Evolutionary conservation across 1,140 invertebrate genomes (phyloP), one percentile per base, ranked within the genome.

Genomic region (Lordiphosa stackelbergi): DNA sequence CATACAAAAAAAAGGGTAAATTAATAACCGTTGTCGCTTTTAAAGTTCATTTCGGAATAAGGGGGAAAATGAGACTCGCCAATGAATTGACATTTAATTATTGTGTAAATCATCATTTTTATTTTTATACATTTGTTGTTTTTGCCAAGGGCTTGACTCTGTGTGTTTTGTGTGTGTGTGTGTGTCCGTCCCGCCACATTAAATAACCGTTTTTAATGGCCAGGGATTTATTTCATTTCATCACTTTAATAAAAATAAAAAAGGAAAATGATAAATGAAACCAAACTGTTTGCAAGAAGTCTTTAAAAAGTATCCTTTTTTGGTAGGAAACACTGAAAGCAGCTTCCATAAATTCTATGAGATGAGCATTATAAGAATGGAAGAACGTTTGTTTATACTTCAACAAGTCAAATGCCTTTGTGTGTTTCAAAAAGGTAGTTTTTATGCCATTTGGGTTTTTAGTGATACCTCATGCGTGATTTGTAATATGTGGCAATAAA

Each of bases 41-140:
- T 66, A 64, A 70, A 66, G 70, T 79, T 73, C 56, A 53, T 58
- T 61, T 37, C 45, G 42, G 47, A 60, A 36, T 69, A 40, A 56
- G 31, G 24, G 36, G 64, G 28, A 31, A 28, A 31, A 31, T 31
- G 28, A 24, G 52, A 58, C 31, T 34, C 57, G 13, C 48, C 54
- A 55, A 78, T 69, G 63, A 83, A 81, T 83, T 83, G 77, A 75
- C 79, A 81, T 81, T 81, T 75, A 69, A 81, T 72, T 81, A 75
- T 75, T 69, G 71, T 56, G 77, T 79, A 81, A 81, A 81, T 79
- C 75, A 81, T 71, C 56, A 47, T 65, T 81, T 79, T 71, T 63
- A 63, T 71, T 66, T 37, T 49, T 40, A 11, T 46, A 48, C 37
- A 36, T 53, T 53, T 47, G 16, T 37, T 35, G 31, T 59, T 43